phyloP scores from a whole-genome alignment of 2,797 vertebrate genomes.

The Adelosebastes latens region DNA sequence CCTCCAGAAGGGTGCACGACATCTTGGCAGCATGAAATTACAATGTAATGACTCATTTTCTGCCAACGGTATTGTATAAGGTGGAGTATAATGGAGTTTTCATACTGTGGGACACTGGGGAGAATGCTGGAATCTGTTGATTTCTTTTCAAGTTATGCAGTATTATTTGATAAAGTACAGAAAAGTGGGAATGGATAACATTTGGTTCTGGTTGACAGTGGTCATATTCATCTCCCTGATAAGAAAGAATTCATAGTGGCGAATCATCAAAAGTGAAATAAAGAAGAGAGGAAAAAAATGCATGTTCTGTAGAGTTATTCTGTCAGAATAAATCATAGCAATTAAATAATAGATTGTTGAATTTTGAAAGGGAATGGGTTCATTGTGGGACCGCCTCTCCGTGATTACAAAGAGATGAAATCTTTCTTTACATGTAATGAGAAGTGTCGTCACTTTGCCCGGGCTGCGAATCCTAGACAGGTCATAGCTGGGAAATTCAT shows the following conservation, averaged over 20 bases:
- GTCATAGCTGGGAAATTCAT: slow-evolving; percentile 73
- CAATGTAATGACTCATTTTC: slow-evolving; percentile 65
- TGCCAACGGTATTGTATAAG: slow-evolving; percentile 23
- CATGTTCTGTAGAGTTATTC: slow-evolving; percentile 64
- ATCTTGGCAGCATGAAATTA: slow-evolving; percentile 61
- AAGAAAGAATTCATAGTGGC: slow-evolving; percentile 54
- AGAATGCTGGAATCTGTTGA: slow-evolving; percentile 19
- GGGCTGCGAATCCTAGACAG: slow-evolving; percentile 63
- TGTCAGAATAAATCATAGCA: slow-evolving; percentile 76
- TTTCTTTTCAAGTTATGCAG: slow-evolving; percentile 33
- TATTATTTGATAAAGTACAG: slow-evolving; percentile 30
- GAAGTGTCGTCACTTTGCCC: slow-evolving; percentile 68
- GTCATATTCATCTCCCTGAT: slow-evolving; percentile 46
- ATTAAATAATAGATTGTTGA: slow-evolving; percentile 80
- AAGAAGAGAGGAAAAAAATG: slow-evolving; percentile 39
- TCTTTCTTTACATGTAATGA: slow-evolving; percentile 66
- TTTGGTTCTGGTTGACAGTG: slow-evolving; percentile 42
- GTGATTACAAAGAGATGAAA: slow-evolving; percentile 70
- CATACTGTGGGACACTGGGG: slow-evolving; percentile 10
- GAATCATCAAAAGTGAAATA: slow-evolving; percentile 63
- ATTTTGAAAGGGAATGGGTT: slow-evolving; percentile 74
- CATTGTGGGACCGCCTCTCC: slow-evolving; percentile 58
- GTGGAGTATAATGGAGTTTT: slow-evolving; percentile 40
- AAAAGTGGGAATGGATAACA: slow-evolving; percentile 15
- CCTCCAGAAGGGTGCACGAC: slow-evolving; percentile 34